Conservation (phyloP, 2,113 vertebrate species). For the Zosterops borbonicus region DNA sequence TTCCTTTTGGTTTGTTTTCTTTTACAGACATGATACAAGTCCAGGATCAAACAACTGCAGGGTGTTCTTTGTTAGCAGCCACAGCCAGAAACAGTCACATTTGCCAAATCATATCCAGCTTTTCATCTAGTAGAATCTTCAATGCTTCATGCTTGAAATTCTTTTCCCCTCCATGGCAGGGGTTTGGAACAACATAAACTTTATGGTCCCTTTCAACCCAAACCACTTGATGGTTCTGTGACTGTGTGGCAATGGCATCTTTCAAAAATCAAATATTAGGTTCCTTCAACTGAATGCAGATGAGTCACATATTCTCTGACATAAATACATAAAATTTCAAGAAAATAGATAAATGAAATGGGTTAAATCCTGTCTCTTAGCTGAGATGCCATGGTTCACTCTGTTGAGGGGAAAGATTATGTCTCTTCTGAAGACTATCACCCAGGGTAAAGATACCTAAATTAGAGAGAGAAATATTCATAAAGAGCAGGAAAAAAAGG, state of each 20-base stretch:
- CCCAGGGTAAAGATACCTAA: neutral
- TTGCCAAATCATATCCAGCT: neutral
- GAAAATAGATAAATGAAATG: neutral
- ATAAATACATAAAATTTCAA: neutral
- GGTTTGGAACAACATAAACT: neutral
- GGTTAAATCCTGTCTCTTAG: neutral
- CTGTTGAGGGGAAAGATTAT: neutral
- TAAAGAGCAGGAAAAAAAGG: neutral
- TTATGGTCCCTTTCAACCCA: neutral
- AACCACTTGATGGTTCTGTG: neutral
- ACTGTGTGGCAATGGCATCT: neutral
- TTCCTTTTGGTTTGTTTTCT: neutral
- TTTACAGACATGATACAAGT: rapidly evolving
- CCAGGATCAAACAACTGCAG: neutral
- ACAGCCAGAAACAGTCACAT: neutral
- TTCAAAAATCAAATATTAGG: neutral
- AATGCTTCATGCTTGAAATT: neutral
- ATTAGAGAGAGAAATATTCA: neutral
- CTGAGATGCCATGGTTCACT: neutral
- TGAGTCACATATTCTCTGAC: neutral
- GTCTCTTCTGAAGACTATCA: neutral
- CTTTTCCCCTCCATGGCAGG: neutral
- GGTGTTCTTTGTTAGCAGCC: neutral
- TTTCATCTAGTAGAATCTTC: neutral
- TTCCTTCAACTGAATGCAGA: neutral